A percentile compares a stretch with the other conserved stretches of the same genome.
These are phyloP conservation scores for Callinectes sapidus DNA, from an alignment of 2,888 invertebrate species.

Conservation along the genomic window DNA sequence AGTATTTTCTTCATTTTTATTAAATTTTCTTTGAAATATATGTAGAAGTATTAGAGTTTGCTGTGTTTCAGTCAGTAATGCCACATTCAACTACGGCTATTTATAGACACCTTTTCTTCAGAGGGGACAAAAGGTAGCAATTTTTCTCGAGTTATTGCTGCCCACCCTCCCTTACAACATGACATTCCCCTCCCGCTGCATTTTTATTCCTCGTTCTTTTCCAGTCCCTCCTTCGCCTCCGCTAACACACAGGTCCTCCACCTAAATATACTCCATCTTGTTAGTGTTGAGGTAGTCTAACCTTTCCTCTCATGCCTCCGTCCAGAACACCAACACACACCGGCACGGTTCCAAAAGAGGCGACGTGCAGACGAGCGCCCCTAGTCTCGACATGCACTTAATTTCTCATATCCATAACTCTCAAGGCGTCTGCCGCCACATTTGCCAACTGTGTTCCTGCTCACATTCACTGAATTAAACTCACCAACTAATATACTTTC, in stretches of 20 bases:
- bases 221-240: neutral
- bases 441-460: neutral
- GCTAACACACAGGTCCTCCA: neutral
- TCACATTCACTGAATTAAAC: neutral
- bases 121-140: no score
- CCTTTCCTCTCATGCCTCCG: neutral
- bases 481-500: neutral
- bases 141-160: no score
- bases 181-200: neutral
- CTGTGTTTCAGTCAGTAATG: neutral
- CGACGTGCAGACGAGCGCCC: neutral
- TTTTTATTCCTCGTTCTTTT: neutral
- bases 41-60: neutral
- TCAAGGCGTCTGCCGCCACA: neutral
- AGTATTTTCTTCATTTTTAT: neutral
- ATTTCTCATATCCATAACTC: neutral
- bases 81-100: neutral
- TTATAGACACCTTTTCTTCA: no score
- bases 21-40: neutral
- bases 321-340: neutral
- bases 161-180: neutral
- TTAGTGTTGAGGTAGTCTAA: neutral
- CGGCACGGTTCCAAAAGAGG: neutral
- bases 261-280: neutral
- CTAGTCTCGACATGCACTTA: neutral